Conservation (phyloP, 92 coral and sea anemone species). For the Epizoanthus rinbou region DNA sequence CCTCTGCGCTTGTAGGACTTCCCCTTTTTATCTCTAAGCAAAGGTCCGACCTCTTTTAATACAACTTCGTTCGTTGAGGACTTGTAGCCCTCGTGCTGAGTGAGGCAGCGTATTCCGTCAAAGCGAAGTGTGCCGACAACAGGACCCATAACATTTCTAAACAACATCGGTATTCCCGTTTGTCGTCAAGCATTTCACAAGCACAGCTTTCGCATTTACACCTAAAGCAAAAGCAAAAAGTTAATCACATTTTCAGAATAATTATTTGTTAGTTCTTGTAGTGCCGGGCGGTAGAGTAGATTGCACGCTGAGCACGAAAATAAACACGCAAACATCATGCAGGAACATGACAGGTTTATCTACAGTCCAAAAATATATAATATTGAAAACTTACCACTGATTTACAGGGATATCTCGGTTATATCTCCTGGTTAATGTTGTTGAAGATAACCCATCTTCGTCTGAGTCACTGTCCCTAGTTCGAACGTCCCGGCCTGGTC, state of each 20-base stretch:
- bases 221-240: neutral
- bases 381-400: constrained; percentile 1
- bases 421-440: neutral
- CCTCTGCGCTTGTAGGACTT: constrained; percentile 5
- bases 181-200: neutral
- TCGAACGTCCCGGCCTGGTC: neutral
- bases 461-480: neutral
- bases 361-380: constrained; percentile 2
- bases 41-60: neutral
- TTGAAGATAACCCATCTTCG: neutral
- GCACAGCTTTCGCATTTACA: constrained; percentile 1
- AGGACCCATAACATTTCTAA: neutral
- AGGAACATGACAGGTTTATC: neutral
- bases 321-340: constrained; percentile 8
- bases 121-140: neutral
- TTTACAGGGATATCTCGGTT: neutral
- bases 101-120: neutral
- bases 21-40: neutral
- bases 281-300: neutral
- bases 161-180: constrained; percentile 1
- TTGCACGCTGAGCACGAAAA: constrained; percentile 5
- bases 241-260: neutral
- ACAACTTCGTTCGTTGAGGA: constrained; percentile 1
- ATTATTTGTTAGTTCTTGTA: neutral
- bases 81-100: constrained; percentile 1